Evolutionary conservation across 2,113 vertebrate genomes (phyloP).

Genomic region (Alouatta palliata): DNA sequence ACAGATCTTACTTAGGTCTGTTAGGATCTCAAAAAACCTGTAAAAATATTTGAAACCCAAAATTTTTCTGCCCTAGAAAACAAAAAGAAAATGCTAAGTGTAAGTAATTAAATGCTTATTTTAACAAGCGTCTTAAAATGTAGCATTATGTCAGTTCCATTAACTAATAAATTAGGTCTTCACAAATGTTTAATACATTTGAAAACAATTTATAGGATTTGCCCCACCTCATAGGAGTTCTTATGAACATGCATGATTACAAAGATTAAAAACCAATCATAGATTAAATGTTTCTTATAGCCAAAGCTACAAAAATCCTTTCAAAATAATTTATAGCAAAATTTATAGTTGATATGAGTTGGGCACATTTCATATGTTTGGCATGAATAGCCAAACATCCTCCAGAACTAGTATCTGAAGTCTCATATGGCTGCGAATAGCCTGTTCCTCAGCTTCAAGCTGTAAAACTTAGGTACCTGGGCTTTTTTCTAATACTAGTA

Average conservation of each 20-base stretch:
- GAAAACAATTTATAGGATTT: not conserved
- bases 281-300: not conserved
- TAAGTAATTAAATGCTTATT: constrained; percentile 5
- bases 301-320: not conserved
- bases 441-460: not conserved
- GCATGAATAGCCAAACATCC: not conserved
- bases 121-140: not conserved
- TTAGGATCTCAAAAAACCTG: not conserved
- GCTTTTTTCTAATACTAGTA: not conserved
- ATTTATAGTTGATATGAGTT: not conserved
- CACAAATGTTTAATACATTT: not conserved
- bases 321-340: not conserved
- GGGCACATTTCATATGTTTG: not conserved
- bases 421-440: not conserved
- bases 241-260: not conserved
- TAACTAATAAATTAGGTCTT: not conserved
- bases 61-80: not conserved
- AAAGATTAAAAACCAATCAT: not conserved
- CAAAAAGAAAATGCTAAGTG: not conserved
- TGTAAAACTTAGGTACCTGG: not conserved
- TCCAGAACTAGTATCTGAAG: not conserved
- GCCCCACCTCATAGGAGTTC: not conserved
- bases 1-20: not conserved
- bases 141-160: not conserved
- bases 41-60: not conserved